phyloP scores from a whole-genome alignment of 2,113 vertebrate genomes.

The Polypterus bichir region DNA sequence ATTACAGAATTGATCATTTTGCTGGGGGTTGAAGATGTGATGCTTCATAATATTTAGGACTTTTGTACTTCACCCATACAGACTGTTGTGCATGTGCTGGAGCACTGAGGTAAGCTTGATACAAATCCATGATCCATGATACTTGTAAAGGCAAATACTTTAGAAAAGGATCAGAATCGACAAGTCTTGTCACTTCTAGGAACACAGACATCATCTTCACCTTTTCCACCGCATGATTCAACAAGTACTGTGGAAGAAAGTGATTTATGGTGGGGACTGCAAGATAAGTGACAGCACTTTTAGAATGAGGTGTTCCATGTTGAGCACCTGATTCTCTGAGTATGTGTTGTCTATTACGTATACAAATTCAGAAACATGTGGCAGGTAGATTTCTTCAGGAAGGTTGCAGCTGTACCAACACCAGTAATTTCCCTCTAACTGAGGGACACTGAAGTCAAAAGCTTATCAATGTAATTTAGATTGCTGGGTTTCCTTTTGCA shows the following conservation, averaged over 20 bases:
- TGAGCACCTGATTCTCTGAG: constrained; percentile 90
- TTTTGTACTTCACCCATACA: constrained; percentile 88
- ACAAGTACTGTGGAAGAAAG: constrained; percentile 88
- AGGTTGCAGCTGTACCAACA: constrained; percentile 95
- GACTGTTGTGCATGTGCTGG: constrained; percentile 83
- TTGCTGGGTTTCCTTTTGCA: constrained; percentile 92
- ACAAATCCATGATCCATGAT: constrained; percentile 77
- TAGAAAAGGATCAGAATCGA: constrained; percentile 84
- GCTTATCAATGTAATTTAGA: constrained; percentile 94
- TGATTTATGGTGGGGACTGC: constrained; percentile 87
- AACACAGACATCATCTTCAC: constrained; percentile 85
- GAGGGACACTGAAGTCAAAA: constrained; percentile 95
- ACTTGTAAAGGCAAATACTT: constrained; percentile 84
- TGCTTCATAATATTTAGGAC: constrained; percentile 50
- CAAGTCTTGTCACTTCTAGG: constrained; percentile 79
- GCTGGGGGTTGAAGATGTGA: too few relatives aligned
- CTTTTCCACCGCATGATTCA: constrained; percentile 54
- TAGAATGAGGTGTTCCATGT: constrained; percentile 93
- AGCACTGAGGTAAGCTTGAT: constrained; percentile 70
- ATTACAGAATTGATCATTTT: too few relatives aligned
- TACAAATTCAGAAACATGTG: constrained; percentile 93
- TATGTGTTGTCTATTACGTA: constrained; percentile 98
- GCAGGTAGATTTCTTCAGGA: constrained; percentile 94
- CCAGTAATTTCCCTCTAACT: constrained; percentile 89
- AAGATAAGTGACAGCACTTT: constrained; percentile 93